A percentile compares a stretch with the other conserved stretches of the same genome.
phyloP scores from a whole-genome alignment of 2,113 vertebrate genomes.

The Coreoperca whiteheadi region DNA sequence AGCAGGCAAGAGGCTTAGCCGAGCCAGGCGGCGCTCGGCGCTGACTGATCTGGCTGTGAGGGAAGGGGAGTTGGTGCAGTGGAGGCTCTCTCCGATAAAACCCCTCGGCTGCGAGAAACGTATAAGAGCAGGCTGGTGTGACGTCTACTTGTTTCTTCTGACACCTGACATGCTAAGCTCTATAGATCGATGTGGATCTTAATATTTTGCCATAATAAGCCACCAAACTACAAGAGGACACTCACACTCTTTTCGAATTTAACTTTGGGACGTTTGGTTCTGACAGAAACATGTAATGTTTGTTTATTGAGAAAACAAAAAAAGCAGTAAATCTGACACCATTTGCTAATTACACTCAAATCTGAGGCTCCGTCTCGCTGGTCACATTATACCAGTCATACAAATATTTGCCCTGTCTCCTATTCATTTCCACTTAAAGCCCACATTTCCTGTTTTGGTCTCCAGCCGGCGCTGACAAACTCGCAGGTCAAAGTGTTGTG shows the following conservation, averaged over 20 bases:
- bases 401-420: not conserved
- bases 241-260: not conserved
- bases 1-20: conserved; percentile 58
- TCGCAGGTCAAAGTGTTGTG: not conserved
- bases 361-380: not conserved
- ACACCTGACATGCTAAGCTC: conserved; percentile 37
- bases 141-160: conserved; percentile 3
- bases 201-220: conserved; percentile 28
- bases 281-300: not conserved
- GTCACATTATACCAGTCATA: not conserved
- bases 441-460: not conserved
- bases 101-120: conserved; percentile 17
- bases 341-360: not conserved
- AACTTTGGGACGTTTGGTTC: not conserved
- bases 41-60: conserved; percentile 49
- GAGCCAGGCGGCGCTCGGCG: conserved; percentile 33
- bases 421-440: not conserved
- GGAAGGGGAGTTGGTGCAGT: conserved; percentile 61
- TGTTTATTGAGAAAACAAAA: not conserved
- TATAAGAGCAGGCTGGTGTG: not conserved
- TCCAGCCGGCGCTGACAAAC: not conserved
- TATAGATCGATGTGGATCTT: conserved; percentile 12
- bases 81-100: conserved; percentile 35
- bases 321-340: not conserved
- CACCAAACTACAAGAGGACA: conserved; percentile 6